Conservation (phyloP, 2,113 vertebrate species). For the Zosterops hypoxanthus region DNA sequence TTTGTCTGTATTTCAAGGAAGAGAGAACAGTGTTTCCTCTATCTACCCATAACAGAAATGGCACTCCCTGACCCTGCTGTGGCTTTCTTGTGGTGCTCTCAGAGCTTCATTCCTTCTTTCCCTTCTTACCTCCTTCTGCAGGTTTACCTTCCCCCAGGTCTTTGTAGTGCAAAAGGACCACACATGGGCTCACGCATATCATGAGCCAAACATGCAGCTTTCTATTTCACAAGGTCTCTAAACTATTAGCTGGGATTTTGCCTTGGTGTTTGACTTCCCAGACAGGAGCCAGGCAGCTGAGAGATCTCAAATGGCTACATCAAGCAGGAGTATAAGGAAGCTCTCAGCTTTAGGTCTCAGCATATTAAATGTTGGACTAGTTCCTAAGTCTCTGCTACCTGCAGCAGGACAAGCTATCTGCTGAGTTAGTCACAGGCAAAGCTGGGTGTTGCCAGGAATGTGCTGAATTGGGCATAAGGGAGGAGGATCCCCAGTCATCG, state of each 20-base stretch:
- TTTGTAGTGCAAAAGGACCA: background rate
- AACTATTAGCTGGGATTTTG: background rate
- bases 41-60: background rate
- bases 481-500: rapidly evolving
- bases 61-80: background rate
- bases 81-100: background rate
- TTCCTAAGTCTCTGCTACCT: background rate
- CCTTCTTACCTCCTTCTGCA: background rate
- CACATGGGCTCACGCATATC: background rate
- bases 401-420: background rate
- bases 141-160: background rate
- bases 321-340: background rate
- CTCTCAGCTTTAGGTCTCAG: background rate
- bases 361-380: background rate
- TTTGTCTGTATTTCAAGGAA: background rate
- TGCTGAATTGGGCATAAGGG: background rate
- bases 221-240: background rate
- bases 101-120: background rate
- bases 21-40: background rate
- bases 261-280: background rate
- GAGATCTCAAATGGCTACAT: background rate
- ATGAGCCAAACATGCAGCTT: background rate
- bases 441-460: background rate
- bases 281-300: background rate
- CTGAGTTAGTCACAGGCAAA: background rate